phyloP scores from a whole-genome alignment of 2,113 vertebrate species.

The Etia nguti region DNA sequence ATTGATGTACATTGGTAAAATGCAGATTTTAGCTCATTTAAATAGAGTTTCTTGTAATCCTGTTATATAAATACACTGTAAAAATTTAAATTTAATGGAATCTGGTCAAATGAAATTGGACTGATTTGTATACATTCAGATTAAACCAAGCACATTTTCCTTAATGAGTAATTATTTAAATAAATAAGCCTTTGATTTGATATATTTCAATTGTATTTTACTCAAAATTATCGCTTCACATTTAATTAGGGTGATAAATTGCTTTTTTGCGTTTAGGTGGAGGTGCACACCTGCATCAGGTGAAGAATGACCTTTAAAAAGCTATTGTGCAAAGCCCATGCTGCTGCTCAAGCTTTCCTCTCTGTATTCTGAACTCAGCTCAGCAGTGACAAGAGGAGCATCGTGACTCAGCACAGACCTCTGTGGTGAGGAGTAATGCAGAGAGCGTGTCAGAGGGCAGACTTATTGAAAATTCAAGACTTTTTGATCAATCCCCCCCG shows the following conservation, averaged over 20 bases:
- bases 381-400: not conserved
- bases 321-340: not conserved
- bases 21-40: not conserved
- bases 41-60: not conserved
- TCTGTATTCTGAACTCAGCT: not conserved
- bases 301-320: not conserved
- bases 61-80: not conserved
- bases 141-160: not conserved
- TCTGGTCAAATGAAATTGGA: not conserved
- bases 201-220: not conserved
- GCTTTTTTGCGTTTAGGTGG: not conserved
- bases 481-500: constrained; percentile 3
- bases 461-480: constrained; percentile 40
- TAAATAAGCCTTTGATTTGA: not conserved
- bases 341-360: not conserved
- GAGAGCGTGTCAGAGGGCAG: constrained; percentile 13
- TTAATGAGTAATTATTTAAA: not conserved
- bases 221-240: not conserved
- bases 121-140: not conserved
- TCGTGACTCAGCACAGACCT: constrained; percentile 27
- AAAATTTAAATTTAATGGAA: not conserved
- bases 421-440: not conserved
- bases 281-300: not conserved
- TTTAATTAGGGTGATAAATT: not conserved
- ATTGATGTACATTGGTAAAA: not conserved